A percentile compares a stretch with the other conserved stretches of the same genome.
Evolutionary conservation across 2,888 invertebrate genomes (phyloP).

Genomic region (Ectemnius cavifrons): DNA sequence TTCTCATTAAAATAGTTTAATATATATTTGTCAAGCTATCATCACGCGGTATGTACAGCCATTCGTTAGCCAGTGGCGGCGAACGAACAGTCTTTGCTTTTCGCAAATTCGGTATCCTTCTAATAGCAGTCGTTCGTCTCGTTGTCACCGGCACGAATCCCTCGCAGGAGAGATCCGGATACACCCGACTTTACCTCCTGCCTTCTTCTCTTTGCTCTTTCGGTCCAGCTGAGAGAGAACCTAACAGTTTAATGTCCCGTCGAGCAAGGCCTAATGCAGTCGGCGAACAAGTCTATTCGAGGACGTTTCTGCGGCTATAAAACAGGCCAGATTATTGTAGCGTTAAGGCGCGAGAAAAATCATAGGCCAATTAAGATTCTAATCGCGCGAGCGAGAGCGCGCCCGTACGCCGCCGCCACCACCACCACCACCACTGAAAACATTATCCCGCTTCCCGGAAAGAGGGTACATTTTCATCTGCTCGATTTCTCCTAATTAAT

Average conservation of each 20-base stretch:
- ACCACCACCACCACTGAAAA: not conserved
- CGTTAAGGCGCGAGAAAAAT: constrained; percentile 9
- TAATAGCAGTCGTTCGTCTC: constrained; percentile 69
- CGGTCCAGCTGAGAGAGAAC: not conserved
- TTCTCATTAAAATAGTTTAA: constrained; percentile 77
- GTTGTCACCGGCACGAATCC: constrained; percentile 63
- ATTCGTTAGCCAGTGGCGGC: constrained; percentile 59
- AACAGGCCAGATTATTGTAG: constrained; percentile 2
- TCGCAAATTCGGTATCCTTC: constrained; percentile 67
- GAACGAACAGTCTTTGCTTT: constrained; percentile 55
- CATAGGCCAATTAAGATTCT: constrained; percentile 8
- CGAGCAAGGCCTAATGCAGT: not conserved
- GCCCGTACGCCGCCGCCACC: not conserved
- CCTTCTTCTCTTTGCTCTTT: not conserved
- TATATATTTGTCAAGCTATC: constrained; percentile 75
- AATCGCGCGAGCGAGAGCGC: not conserved
- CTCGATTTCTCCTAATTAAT: constrained; percentile 22
- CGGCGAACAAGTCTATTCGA: constrained; percentile 1
- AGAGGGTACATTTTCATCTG: not conserved
- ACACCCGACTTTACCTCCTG: constrained; percentile 7
- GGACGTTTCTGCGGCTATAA: not conserved
- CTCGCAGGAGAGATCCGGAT: constrained; percentile 27
- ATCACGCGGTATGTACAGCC: constrained; percentile 64
- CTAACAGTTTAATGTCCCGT: not conserved
- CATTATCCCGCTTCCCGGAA: constrained; percentile 4